Evolutionary conservation across 2,797 vertebrate species (phyloP).

Genomic region (Thripadectes ignobilis): DNA sequence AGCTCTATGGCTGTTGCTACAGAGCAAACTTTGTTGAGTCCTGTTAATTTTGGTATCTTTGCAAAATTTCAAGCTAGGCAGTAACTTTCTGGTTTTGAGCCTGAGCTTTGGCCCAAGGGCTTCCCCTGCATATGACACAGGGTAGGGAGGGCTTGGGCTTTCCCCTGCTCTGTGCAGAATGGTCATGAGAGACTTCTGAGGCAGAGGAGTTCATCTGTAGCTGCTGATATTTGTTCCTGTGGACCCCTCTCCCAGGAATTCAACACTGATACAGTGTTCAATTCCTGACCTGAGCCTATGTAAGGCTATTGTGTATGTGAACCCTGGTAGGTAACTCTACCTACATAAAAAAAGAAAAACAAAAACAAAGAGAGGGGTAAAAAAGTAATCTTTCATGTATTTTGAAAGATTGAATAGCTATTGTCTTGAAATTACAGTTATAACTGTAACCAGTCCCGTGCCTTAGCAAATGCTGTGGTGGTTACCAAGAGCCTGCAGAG

Average conservation of each 20-base stretch:
- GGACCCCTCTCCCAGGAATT: not conserved
- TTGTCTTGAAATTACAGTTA: slow-evolving; percentile 40
- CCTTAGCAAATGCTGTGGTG: not conserved
- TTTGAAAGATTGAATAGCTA: slow-evolving; percentile 48
- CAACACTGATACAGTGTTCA: not conserved
- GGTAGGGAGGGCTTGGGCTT: not conserved
- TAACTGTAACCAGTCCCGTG: slow-evolving; percentile 26
- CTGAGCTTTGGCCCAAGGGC: not conserved
- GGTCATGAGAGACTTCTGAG: not conserved
- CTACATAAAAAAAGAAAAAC: not conserved
- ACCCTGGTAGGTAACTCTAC: not conserved
- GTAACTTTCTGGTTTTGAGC: not conserved
- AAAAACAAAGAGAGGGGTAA: fast-evolving
- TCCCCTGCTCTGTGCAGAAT: not conserved
- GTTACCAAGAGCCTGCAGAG: slow-evolving; percentile 45
- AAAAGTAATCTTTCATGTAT: not conserved
- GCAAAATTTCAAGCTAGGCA: not conserved
- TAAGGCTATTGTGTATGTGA: not conserved
- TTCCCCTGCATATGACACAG: not conserved
- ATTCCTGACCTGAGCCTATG: not conserved
- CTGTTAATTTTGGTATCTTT: not conserved
- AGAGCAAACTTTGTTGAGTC: not conserved
- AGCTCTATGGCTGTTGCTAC: not conserved
- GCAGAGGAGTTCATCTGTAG: not conserved
- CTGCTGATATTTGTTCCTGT: not conserved